Conservation (phyloP, 2,113 vertebrate species). For the Crotalus tigris region DNA sequence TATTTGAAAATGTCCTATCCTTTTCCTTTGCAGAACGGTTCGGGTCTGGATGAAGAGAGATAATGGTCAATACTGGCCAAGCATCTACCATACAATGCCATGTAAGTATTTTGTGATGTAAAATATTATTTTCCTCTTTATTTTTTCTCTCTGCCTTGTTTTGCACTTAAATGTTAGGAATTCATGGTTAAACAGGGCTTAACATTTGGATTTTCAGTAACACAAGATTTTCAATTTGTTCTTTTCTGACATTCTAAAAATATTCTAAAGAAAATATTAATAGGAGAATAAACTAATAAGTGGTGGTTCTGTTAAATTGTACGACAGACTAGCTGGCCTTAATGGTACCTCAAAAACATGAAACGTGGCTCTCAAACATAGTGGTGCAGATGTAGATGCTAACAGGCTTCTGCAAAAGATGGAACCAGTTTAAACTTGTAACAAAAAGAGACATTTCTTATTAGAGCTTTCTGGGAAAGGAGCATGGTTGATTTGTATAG, state of each 20-base stretch:
- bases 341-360: not conserved
- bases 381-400: not conserved
- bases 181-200: not conserved
- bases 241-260: not conserved
- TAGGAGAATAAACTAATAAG: not conserved
- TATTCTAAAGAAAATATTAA: not conserved
- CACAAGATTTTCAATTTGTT: not conserved
- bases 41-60: conserved; percentile 98
- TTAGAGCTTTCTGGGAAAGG: not conserved
- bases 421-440: not conserved
- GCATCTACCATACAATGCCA: conserved; percentile 89
- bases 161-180: not conserved
- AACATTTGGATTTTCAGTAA: not conserved
- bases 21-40: conserved; percentile 81
- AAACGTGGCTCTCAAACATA: not conserved
- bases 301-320: not conserved
- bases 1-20: not conserved
- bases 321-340: not conserved
- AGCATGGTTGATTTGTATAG: not conserved
- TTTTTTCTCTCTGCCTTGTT: not conserved
- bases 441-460: not conserved
- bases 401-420: not conserved
- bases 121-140: not conserved
- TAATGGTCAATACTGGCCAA: conserved; percentile 98
- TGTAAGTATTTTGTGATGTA: conserved; percentile 76